Conservation (phyloP, 2,113 vertebrate species). For the Corythaeola cristata region DNA sequence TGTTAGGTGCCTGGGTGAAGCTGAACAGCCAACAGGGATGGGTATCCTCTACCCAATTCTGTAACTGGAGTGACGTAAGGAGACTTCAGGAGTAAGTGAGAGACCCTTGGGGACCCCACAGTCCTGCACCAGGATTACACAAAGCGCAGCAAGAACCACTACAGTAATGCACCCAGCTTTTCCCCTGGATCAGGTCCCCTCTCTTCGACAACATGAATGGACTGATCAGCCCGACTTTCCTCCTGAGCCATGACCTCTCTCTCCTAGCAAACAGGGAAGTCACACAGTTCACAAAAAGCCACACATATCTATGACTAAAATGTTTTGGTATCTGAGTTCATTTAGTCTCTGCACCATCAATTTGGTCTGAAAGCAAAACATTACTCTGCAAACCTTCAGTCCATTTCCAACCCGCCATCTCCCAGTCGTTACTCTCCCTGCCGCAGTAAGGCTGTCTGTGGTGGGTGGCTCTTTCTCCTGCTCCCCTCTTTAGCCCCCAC, state of each 20-base stretch:
- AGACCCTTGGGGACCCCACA: neutral
- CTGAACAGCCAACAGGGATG: neutral
- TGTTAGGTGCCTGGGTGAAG: neutral
- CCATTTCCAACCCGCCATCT: neutral
- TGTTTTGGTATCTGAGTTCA: neutral
- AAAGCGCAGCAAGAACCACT: neutral
- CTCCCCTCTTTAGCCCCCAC: neutral
- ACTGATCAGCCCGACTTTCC: neutral
- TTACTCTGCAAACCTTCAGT: neutral
- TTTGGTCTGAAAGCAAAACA: neutral
- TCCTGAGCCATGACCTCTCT: neutral
- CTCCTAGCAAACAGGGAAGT: neutral
- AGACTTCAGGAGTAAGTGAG: neutral
- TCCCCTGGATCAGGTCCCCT: neutral
- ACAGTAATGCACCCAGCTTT: neutral
- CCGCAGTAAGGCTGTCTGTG: neutral
- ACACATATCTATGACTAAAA: rapidly evolving
- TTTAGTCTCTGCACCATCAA: neutral
- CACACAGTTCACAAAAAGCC: neutral
- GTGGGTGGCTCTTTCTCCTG: neutral
- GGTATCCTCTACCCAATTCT: neutral
- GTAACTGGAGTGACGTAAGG: rapidly evolving
- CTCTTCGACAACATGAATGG: neutral
- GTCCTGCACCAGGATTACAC: neutral
- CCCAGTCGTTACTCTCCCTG: neutral